phyloP scores from a whole-genome alignment of 2,113 vertebrate species.

The Eptatretus burgeri region DNA sequence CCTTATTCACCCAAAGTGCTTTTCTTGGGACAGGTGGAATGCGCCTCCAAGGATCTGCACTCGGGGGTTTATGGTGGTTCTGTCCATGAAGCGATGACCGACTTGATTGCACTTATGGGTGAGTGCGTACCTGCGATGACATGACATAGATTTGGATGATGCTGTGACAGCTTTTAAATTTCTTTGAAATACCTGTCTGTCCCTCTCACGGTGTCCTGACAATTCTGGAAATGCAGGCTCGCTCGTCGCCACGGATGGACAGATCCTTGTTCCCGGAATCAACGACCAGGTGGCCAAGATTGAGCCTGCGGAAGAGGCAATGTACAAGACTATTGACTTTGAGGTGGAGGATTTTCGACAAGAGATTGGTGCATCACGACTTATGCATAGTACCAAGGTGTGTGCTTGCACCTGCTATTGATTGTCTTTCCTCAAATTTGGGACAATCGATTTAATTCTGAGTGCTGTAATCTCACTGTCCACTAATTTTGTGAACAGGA shows the following conservation, averaged over 20 bases:
- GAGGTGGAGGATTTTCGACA: conserved; percentile 44
- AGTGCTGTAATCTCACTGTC: too few species aligned
- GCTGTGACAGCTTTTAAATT: not conserved
- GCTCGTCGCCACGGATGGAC: conserved; percentile 35
- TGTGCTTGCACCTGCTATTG: not conserved
- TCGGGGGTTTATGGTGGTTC: conserved; percentile 84
- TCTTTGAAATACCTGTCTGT: not conserved
- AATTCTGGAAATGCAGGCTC: conserved; percentile 18
- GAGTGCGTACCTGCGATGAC: conserved; percentile 14
- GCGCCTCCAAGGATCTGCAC: conserved; percentile 48
- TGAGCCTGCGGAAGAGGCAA: conserved; percentile 30
- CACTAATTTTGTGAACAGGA: conserved; percentile 18
- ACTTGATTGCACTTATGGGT: conserved; percentile 61
- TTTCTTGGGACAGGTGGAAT: conserved; percentile 23
- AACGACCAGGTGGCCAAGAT: conserved; percentile 32
- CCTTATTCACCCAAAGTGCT: not conserved
- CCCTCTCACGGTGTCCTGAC: not conserved
- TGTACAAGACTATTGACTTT: conserved; percentile 69
- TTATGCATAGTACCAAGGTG: conserved; percentile 46
- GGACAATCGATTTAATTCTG: not conserved
- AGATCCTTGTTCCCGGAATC: conserved; percentile 44
- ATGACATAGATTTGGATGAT: not conserved
- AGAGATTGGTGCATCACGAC: conserved; percentile 29
- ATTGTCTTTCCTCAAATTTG: not conserved
- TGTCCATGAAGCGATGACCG: conserved; percentile 69